These are phyloP conservation scores for Cygnus atratus DNA, from an alignment of 2,113 vertebrate genomes.

Conservation along the genomic window DNA sequence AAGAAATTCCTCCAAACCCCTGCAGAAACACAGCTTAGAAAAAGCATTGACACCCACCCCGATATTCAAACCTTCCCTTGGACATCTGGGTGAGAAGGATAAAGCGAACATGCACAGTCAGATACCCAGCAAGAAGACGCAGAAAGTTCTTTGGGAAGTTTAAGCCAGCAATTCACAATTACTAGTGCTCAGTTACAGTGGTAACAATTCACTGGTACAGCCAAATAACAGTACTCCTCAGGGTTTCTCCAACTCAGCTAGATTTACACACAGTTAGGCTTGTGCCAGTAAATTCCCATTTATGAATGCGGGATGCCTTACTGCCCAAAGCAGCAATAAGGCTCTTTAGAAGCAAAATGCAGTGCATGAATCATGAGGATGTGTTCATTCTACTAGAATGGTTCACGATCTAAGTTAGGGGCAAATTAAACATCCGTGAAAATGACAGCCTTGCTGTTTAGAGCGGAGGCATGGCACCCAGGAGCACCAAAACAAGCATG, in stretches of 20 bases:
- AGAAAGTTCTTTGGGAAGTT: background rate
- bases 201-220: background rate
- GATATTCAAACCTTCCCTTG: background rate
- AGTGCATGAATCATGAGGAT: background rate
- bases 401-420: background rate
- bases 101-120: background rate
- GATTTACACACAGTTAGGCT: background rate
- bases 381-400: background rate
- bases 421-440: background rate
- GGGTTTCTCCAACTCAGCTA: background rate
- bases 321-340: slow-evolving; percentile 8
- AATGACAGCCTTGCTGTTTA: background rate
- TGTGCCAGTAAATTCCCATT: background rate
- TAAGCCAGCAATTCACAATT: background rate
- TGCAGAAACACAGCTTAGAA: background rate
- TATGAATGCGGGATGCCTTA: background rate
- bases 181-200: background rate
- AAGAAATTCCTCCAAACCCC: background rate
- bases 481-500: background rate
- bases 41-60: background rate
- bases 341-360: background rate
- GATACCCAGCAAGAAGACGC: background rate
- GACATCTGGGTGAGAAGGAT: background rate
- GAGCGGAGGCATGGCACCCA: background rate
- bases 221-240: background rate